These are phyloP conservation scores for Drosophila kurseongensis DNA, from an alignment of 1,140 invertebrate species.

Conservation along the genomic window DNA sequence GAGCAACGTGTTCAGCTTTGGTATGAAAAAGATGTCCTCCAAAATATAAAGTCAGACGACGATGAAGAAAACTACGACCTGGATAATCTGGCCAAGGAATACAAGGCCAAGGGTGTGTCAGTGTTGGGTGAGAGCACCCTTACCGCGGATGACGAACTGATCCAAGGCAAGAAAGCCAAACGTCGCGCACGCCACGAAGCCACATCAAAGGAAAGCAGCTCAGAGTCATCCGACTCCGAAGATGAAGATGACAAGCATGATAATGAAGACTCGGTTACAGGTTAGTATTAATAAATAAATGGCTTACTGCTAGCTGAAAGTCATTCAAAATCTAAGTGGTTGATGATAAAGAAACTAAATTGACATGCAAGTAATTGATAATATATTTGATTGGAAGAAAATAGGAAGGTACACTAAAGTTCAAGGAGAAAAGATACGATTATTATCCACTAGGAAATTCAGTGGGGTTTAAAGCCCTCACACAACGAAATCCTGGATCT, in stretches of 20 bases:
- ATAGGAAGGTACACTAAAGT: too few relatives aligned
- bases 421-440: too few relatives aligned
- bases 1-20: conserved; percentile 93
- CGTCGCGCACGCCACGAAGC: conserved; percentile 71
- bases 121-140: conserved; percentile 67
- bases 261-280: conserved; percentile 40
- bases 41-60: conserved; percentile 91
- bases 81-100: conserved; percentile 90
- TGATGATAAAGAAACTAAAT: too few relatives aligned
- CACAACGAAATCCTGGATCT: too few relatives aligned
- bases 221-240: conserved; percentile 83
- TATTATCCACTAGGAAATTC: too few relatives aligned
- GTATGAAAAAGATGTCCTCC: conserved; percentile 96
- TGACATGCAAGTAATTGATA: too few relatives aligned
- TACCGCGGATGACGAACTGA: background rate
- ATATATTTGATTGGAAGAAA: too few relatives aligned
- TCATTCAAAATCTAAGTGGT: too few relatives aligned
- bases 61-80: conserved; percentile 95
- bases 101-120: conserved; percentile 89
- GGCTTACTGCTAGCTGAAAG: too few relatives aligned
- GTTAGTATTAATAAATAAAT: conserved; percentile 14
- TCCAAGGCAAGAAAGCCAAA: conserved; percentile 78
- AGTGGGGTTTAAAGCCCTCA: too few relatives aligned
- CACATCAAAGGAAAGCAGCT: conserved; percentile 53
- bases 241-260: conserved; percentile 48